These are phyloP conservation scores for Scaptomyza tumidula DNA, from an alignment of 2,888 invertebrate species.

Conservation along the genomic window DNA sequence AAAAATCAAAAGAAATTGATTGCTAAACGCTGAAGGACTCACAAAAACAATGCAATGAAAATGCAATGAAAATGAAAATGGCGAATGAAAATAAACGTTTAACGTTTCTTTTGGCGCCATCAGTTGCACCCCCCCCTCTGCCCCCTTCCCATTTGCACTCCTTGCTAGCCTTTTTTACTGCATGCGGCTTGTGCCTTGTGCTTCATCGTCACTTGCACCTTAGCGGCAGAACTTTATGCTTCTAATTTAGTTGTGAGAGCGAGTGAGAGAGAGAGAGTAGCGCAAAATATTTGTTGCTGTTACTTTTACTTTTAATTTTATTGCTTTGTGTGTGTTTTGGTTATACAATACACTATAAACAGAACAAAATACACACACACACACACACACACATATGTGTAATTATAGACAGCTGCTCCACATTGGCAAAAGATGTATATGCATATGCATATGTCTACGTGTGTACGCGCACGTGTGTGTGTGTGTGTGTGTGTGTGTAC, in stretches of 20 bases:
- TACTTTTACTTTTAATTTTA: conserved; percentile 63
- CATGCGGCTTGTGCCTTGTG: conserved; percentile 2
- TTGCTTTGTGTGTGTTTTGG: conserved; percentile 51
- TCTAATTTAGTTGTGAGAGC: conserved; percentile 46
- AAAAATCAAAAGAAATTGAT: conserved; percentile 47
- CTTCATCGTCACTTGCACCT: conserved; percentile 61
- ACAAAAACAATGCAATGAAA: conserved; percentile 65
- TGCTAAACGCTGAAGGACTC: conserved; percentile 65
- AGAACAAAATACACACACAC: conserved; percentile 48
- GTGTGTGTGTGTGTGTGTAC: conserved; percentile 12
- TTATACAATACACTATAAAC: conserved; percentile 62
- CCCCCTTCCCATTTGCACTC: conserved; percentile 5
- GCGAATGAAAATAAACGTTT: conserved; percentile 72
- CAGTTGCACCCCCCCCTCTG: conserved; percentile 6
- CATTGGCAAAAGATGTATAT: conserved; percentile 50
- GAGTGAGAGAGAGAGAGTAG: conserved; percentile 1
- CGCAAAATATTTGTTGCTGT: conserved; percentile 28
- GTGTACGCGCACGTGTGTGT: conserved; percentile 12
- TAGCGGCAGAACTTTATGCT: conserved; percentile 56
- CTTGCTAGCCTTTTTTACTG: background rate
- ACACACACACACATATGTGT: conserved; percentile 41
- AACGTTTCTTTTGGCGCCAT: conserved; percentile 72
- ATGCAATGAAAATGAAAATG: conserved; percentile 66
- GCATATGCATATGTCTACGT: conserved; percentile 1
- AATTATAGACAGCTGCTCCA: conserved; percentile 74